Conservation (phyloP, 2,888 invertebrate genomes). For the Chloroclysta siterata region DNA sequence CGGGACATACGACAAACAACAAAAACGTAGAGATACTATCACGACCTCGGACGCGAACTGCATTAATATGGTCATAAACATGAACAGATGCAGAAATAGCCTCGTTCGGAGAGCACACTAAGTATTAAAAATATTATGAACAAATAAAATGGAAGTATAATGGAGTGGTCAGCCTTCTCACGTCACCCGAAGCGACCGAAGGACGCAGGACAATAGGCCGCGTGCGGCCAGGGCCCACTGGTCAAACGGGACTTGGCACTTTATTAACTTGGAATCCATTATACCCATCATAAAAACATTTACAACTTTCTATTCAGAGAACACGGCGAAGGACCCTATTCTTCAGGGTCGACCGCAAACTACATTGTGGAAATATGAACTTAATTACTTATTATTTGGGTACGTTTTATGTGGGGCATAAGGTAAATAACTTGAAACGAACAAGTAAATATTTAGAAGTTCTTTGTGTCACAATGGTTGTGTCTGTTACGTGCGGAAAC, state of each 20-base stretch:
- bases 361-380: constrained; percentile 43
- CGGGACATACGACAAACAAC: neutral
- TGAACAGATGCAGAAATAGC: constrained; percentile 24
- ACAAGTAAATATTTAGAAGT: neutral
- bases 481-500: neutral
- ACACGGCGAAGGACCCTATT: constrained; percentile 62
- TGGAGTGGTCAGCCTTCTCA: constrained; percentile 63
- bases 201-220: constrained; percentile 70
- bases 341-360: constrained; percentile 53
- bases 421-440: constrained; percentile 2
- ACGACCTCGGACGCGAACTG: constrained; percentile 10
- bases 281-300: constrained; percentile 65
- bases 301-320: constrained; percentile 58
- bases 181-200: constrained; percentile 64
- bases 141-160: constrained; percentile 45
- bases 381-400: constrained; percentile 28
- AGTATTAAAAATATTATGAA: constrained; percentile 46
- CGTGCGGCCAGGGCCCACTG: constrained; percentile 52
- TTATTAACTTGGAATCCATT: constrained; percentile 56
- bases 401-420: constrained; percentile 9
- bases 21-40: neutral
- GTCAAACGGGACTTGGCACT: constrained; percentile 60
- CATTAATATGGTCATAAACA: neutral
- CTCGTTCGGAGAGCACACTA: constrained; percentile 16
- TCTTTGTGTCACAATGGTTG: neutral